phyloP scores from a whole-genome alignment of 2,113 vertebrate species.

The Colaptes auratus region DNA sequence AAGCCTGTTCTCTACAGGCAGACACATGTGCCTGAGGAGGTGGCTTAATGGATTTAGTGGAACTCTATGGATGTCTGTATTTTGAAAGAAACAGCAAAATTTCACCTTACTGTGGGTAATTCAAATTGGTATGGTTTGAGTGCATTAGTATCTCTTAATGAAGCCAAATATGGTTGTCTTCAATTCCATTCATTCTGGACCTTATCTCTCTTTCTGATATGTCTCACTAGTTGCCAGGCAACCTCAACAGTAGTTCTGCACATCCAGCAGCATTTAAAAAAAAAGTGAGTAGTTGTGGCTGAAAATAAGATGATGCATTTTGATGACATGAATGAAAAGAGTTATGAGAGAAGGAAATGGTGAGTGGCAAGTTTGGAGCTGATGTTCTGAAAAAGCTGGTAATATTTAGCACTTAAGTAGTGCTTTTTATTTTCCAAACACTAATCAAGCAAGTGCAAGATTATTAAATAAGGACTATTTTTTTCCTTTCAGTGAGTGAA shows the following conservation, averaged over 20 bases:
- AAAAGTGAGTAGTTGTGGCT: slow-evolving; percentile 23
- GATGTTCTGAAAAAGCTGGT: slow-evolving; percentile 1
- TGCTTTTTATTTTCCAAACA: neutral
- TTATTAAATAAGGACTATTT: slow-evolving; percentile 1
- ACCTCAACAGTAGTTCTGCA: slow-evolving; percentile 53
- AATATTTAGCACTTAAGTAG: neutral
- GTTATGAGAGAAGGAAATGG: neutral
- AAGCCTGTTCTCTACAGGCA: neutral
- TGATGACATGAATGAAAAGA: slow-evolving; percentile 54
- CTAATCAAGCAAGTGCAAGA: neutral
- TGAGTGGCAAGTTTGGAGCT: neutral
- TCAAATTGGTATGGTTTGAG: neutral
- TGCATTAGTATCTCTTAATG: slow-evolving; percentile 18
- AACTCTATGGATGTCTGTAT: neutral
- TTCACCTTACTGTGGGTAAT: neutral
- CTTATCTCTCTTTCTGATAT: slow-evolving; percentile 28
- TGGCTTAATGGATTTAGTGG: neutral
- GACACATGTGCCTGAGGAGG: neutral
- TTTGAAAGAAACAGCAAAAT: neutral
- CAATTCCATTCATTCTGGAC: slow-evolving; percentile 55
- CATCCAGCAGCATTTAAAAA: slow-evolving; percentile 32
- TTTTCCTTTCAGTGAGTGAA: neutral
- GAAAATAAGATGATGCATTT: slow-evolving; percentile 62
- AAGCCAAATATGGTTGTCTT: slow-evolving; percentile 35
- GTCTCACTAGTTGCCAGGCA: slow-evolving; percentile 53